phyloP scores from a whole-genome alignment of 2,888 invertebrate genomes.

The Perizoma affinitatum region DNA sequence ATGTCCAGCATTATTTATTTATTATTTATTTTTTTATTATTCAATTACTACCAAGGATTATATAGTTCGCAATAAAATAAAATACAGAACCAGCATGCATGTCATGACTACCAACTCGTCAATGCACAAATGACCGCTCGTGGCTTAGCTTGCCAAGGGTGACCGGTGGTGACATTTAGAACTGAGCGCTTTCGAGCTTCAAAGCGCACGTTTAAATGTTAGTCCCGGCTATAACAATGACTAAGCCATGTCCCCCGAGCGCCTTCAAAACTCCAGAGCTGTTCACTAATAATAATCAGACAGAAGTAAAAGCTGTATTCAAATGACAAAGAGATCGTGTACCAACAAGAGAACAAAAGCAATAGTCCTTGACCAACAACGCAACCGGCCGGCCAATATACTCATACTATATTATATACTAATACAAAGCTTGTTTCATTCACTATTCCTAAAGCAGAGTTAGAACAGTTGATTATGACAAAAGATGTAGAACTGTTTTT shows the following conservation, averaged over 20 bases:
- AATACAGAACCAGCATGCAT: too few relatives aligned
- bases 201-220: too few relatives aligned
- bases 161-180: too few relatives aligned
- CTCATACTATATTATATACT: conserved; percentile 61
- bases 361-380: conserved; percentile 70
- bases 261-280: neutral
- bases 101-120: too few relatives aligned
- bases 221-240: too few relatives aligned
- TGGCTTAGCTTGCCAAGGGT: too few relatives aligned
- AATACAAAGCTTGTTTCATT: conserved; percentile 53
- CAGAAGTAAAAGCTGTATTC: conserved; percentile 29
- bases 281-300: conserved; percentile 14
- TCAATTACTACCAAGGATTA: too few relatives aligned
- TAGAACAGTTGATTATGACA: conserved; percentile 39
- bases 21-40: too few relatives aligned
- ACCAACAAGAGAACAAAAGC: conserved; percentile 57
- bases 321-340: conserved; percentile 47
- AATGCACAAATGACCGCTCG: too few relatives aligned
- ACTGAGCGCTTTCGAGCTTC: too few relatives aligned
- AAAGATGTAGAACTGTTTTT: conserved; percentile 19
- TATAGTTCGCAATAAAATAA: too few relatives aligned
- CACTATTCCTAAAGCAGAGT: conserved; percentile 40
- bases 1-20: too few relatives aligned
- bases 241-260: neutral
- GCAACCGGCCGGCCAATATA: conserved; percentile 54